Evolutionary conservation across 2,113 vertebrate genomes (phyloP), one percentile per base, ranked within the genome.

Genomic region (Silurus glanis): DNA sequence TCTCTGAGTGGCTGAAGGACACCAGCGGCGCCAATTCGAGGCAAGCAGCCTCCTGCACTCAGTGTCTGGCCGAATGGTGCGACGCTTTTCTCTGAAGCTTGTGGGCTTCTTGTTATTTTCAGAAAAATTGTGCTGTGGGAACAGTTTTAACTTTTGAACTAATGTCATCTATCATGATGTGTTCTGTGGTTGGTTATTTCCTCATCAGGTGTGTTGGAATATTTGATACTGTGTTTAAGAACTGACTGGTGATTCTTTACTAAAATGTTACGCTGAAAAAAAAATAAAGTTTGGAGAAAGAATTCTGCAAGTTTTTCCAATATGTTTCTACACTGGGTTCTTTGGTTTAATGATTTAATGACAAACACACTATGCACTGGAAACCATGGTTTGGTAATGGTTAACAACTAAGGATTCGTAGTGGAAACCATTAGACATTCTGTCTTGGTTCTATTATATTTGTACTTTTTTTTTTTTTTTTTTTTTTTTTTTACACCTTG

Each of bases 1-100:
- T 94, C 90, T 86, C 80, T 2, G 93, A 95, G n/a, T 95, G 94
- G 94, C 84, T 95, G 45, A 94, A 92, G 79, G 94, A 95, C 19
- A 75, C 86, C 25, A 92, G 89, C 4, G 93, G 92, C 0, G 92
- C 92, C 0, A 94, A 93, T 86, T 71, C 89, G 0, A 92, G 81
- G 1, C 94, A 95, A 86, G 93, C 95, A 0, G 78, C 75, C 0
- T 80, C 90, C 56, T 95, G 94, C n/a, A 67, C 88, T 16, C 91
- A 92, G 85, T 94, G 93, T 82, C 90, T 95, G 59, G 91, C 79
- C 72, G 93, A 94, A 64, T 95, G 93, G 94, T 95, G 94, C 0
- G 89, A 94, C 0, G 80, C 93, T 61, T 95, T 94, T 88, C 92
- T 95, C 59, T 95, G 90, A 94, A 74, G 17, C 37, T 16, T 47